Base-by-base conservation (phyloP, 2,113 vertebrate species). In the Rhegmatorhina hoffmannsi region DNA sequence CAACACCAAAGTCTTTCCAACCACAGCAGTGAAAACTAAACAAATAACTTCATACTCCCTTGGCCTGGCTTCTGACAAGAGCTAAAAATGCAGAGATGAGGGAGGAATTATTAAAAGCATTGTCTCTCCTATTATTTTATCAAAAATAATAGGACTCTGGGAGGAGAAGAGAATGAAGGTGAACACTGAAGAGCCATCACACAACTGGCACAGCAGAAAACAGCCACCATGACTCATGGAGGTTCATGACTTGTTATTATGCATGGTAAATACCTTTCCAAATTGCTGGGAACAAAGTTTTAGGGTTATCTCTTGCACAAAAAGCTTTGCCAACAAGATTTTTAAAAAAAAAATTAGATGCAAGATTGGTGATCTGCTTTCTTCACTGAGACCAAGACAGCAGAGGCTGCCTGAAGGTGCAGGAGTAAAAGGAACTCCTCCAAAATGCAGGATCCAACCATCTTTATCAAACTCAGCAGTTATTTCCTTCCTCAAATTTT, bases 161-260 rank as follows among this genome's bases (percentile, higher is more conserved):
- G 77, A 97, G 95, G 95, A 96, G 78, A 96, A 91, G 84, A 97
- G 96, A 97, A 97, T 96, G 96, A 97, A 98, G 96, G 95, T 96
- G 88, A 97, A 96, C 78, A 97, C 89, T 95, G 87, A 94, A 92
- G 85, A 98, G 96, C 87, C 94, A 97, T 93, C 86, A 96, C 93
- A 94, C 77, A 97, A 96, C 40, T 66, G 94, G 81, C 89, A 96
- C 81, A 97, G 97, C 77, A 94, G 89, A 25, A 84, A 88, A 96
- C 73, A 97, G 95, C 87, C 84, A 96, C 64, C 91, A 94, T 76
- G 94, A 94, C 73, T 95, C 84, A 94, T 90, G 88, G 96, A 92
- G 89, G 89, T 94, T 96, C 90, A 92, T 94, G 87, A 92, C 79
- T 87, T 96, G 96, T 96, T 98, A 95, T 91, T 97, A 94, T 95